phyloP scores from a whole-genome alignment of 2,113 vertebrate genomes.

The Corythoichthys intestinalis region DNA sequence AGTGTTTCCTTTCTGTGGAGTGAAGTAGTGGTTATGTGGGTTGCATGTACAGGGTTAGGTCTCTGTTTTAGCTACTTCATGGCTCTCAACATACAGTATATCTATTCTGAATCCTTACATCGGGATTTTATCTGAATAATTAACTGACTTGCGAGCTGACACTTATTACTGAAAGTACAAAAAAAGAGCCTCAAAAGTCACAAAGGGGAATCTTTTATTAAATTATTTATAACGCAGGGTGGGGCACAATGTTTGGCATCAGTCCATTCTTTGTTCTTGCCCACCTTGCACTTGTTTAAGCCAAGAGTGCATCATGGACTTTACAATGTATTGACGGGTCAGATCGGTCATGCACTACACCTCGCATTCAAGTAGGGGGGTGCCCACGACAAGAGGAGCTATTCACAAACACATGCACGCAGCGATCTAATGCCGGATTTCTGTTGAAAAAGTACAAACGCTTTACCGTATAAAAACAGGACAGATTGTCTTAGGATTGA shows the following conservation, averaged over 20 bases:
- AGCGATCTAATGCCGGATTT: too few relatives aligned
- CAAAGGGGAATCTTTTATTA: background rate
- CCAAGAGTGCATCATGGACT: too few relatives aligned
- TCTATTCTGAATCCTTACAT: background rate
- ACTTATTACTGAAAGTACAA: background rate
- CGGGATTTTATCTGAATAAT: background rate
- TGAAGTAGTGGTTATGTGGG: background rate
- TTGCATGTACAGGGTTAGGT: background rate
- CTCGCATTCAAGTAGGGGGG: too few relatives aligned
- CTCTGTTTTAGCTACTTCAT: background rate
- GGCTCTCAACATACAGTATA: background rate
- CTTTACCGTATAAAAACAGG: too few relatives aligned
- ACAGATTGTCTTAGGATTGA: too few relatives aligned
- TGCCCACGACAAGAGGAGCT: too few relatives aligned
- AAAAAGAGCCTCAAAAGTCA: background rate
- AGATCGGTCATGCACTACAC: too few relatives aligned
- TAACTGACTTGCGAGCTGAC: too few relatives aligned
- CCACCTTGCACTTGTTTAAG: background rate
- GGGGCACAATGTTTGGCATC: background rate
- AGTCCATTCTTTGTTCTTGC: background rate
- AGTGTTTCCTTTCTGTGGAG: constrained; percentile 92
- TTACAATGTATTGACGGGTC: too few relatives aligned
- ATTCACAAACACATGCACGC: too few relatives aligned
- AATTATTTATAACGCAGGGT: background rate
- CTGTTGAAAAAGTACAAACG: too few relatives aligned